Percentiles rank a stretch among this genome's conserved stretches.
phyloP scores from a whole-genome alignment of 2,888 invertebrate genomes.

The Phragmatobia fuliginosa region DNA sequence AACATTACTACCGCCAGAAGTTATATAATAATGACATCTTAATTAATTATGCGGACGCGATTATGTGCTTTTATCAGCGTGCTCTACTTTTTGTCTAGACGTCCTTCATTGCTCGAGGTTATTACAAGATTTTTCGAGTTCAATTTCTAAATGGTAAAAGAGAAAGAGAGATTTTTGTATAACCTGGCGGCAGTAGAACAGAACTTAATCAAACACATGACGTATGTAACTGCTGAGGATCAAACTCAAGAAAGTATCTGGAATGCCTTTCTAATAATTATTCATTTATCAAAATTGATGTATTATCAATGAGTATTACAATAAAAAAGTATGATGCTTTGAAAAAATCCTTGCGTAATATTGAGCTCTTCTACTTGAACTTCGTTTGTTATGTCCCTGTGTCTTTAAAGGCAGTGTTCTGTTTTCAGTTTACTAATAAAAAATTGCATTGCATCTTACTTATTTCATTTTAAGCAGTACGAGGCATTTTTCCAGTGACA shows the following conservation, averaged over 20 bases:
- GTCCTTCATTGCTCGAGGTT: background rate
- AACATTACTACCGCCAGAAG: constrained; percentile 29
- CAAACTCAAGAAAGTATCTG: background rate
- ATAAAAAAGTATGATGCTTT: too few species aligned
- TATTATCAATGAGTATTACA: too few species aligned
- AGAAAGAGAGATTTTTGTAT: too few species aligned
- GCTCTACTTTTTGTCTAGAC: background rate
- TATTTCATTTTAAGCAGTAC: background rate
- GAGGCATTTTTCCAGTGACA: background rate
- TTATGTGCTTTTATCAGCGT: constrained; percentile 7
- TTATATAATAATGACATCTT: constrained; percentile 35
- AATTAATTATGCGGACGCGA: constrained; percentile 24
- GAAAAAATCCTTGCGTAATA: background rate
- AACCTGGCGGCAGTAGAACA: background rate
- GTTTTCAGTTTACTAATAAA: background rate
- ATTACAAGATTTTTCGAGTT: background rate
- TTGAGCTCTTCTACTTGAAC: background rate
- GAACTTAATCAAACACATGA: background rate
- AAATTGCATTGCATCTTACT: background rate
- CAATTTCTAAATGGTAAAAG: background rate
- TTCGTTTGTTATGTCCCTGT: background rate
- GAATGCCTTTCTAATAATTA: too few species aligned
- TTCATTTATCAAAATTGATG: too few species aligned
- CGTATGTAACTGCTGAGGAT: background rate
- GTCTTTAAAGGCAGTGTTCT: background rate